These are phyloP conservation scores for Falco columbarius DNA, from an alignment of 2,797 vertebrate species.

Conservation along the genomic window DNA sequence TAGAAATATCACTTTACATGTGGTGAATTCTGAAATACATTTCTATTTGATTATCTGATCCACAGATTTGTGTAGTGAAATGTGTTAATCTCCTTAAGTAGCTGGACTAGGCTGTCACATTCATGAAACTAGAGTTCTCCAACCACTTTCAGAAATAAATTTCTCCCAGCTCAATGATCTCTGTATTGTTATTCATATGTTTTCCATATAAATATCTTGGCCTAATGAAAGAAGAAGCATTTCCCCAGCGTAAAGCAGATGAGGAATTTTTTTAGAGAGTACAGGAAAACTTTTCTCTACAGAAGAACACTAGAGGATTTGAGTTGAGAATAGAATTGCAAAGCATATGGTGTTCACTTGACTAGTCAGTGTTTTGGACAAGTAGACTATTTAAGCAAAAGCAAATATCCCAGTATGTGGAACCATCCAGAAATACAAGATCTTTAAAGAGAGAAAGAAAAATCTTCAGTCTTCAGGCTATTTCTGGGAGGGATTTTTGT, in stretches of 20 bases:
- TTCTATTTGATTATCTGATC: neutral
- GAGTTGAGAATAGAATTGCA: neutral
- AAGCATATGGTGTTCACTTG: slow-evolving; percentile 5
- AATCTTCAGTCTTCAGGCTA: neutral
- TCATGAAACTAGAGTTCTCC: neutral
- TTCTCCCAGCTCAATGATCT: neutral
- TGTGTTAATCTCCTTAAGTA: neutral
- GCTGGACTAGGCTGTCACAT: neutral
- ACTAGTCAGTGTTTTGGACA: neutral
- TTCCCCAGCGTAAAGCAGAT: neutral
- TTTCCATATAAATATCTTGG: neutral
- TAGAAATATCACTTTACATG: neutral
- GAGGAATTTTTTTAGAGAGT: neutral
- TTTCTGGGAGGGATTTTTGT: neutral
- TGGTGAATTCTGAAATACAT: neutral
- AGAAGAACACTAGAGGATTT: neutral
- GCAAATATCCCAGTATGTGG: neutral
- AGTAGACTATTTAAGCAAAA: neutral
- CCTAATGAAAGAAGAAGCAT: neutral
- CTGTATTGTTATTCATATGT: neutral
- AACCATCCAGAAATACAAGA: neutral
- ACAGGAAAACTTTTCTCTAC: neutral
- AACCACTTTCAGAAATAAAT: neutral
- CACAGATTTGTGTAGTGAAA: neutral
- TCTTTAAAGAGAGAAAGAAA: neutral